phyloP scores from a whole-genome alignment of 1,140 invertebrate species.

The Papilio polytes region DNA sequence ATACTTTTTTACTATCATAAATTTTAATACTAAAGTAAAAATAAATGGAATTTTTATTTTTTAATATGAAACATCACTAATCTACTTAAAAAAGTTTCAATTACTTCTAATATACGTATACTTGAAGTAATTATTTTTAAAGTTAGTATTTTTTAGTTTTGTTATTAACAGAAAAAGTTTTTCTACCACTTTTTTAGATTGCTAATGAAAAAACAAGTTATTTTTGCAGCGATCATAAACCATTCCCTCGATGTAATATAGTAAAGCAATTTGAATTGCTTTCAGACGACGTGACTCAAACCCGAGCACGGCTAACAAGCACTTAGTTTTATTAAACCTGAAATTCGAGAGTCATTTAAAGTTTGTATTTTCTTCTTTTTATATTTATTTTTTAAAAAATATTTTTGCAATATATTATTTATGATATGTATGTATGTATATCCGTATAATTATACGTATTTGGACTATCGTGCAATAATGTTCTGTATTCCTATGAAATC shows the following conservation, averaged over 20 bases:
- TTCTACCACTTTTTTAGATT: not conserved
- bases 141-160: not conserved
- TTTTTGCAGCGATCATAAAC: conserved; percentile 64
- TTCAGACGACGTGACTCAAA: conserved; percentile 53
- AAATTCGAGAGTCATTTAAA: conserved; percentile 42
- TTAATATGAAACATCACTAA: too few species aligned
- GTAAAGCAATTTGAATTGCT: conserved; percentile 59
- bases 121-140: not conserved
- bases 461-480: not conserved
- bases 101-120: not conserved
- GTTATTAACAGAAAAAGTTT: not conserved
- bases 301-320: conserved; percentile 40
- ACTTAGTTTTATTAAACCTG: conserved; percentile 55
- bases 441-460: too few species aligned
- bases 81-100: too few species aligned
- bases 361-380: conserved; percentile 27
- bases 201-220: conserved; percentile 14
- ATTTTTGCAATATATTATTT: conserved; percentile 3
- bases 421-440: too few species aligned
- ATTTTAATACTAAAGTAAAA: too few species aligned
- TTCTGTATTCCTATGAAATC: too few species aligned
- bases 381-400: conserved; percentile 16
- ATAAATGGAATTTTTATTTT: too few species aligned
- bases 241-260: conserved; percentile 55
- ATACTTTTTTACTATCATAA: too few species aligned